These are phyloP conservation scores for Pongo abelii DNA, from an alignment of 2,113 vertebrate genomes.

Conservation along the genomic window DNA sequence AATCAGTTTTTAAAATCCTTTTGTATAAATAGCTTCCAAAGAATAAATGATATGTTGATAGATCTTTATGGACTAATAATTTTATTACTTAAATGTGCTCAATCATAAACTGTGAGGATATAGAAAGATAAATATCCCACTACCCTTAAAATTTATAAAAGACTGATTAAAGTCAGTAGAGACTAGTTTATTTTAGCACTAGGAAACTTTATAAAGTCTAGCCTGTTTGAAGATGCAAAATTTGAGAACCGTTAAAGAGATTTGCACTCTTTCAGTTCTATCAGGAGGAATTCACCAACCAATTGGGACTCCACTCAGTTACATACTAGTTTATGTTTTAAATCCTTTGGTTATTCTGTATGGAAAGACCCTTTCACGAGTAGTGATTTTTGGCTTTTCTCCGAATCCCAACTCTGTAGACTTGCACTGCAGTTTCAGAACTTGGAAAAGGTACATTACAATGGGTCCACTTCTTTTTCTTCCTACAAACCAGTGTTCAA, in stretches of 20 bases:
- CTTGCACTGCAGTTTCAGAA: constrained; percentile 3
- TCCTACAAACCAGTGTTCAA: background rate
- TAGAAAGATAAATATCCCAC: constrained; percentile 17
- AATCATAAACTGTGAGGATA: constrained; percentile 40
- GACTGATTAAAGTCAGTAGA: constrained; percentile 25
- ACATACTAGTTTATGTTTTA: constrained; percentile 1
- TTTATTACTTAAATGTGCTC: constrained; percentile 40
- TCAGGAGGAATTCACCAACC: background rate
- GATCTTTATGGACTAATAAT: constrained; percentile 44
- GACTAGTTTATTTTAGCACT: constrained; percentile 45
- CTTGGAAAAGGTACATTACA: background rate
- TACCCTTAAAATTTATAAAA: background rate
- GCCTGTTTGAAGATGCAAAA: background rate
- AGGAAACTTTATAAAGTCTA: constrained; percentile 24
- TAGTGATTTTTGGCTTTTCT: background rate
- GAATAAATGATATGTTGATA: constrained; percentile 39
- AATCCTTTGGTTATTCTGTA: background rate
- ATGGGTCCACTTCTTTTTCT: background rate
- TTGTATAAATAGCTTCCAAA: constrained; percentile 42
- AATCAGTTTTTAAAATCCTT: constrained; percentile 37
- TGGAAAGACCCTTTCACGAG: background rate
- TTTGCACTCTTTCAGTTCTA: background rate
- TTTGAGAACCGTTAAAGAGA: constrained; percentile 47
- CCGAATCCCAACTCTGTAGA: background rate
- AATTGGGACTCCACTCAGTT: background rate